A percentile compares a stretch with the other conserved stretches of the same genome.
These are phyloP conservation scores for Andricus quercusramuli DNA, from an alignment of 2,888 invertebrate species.

Conservation along the genomic window DNA sequence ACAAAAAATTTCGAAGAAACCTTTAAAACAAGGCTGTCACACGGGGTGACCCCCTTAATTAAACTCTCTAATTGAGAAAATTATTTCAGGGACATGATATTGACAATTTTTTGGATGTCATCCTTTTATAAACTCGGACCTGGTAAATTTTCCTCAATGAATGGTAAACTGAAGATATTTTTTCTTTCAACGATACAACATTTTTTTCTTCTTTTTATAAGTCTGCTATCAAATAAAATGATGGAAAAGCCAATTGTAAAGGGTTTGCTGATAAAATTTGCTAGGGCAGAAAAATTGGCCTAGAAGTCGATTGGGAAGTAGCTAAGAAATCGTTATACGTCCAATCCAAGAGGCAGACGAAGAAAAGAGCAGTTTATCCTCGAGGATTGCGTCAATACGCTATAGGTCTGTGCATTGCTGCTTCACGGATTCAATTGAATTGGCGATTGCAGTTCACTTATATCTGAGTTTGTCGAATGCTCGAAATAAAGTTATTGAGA, in stretches of 20 bases:
- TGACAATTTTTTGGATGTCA: too few species aligned
- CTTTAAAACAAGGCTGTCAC: too few species aligned
- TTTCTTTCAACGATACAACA: too few species aligned
- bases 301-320: conserved; percentile 16
- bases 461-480: conserved; percentile 51
- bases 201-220: too few species aligned
- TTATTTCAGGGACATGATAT: too few species aligned
- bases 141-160: too few species aligned
- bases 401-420: conserved; percentile 40
- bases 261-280: conserved; percentile 6
- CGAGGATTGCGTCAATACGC: conserved; percentile 36
- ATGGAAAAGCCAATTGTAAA: neutral
- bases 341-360: conserved; percentile 26
- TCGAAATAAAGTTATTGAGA: conserved; percentile 56
- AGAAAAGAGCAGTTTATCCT: conserved; percentile 42
- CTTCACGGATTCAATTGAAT: conserved; percentile 55
- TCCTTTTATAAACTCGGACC: too few species aligned
- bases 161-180: too few species aligned
- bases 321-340: conserved; percentile 33
- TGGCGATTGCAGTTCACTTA: conserved; percentile 55
- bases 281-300: conserved; percentile 15
- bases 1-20: too few species aligned
- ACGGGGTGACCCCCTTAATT: too few species aligned
- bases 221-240: too few species aligned
- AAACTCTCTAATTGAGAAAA: too few species aligned